Evolutionary conservation across 2,797 vertebrate species (phyloP).

Genomic region (Megaceryle alcyon): DNA sequence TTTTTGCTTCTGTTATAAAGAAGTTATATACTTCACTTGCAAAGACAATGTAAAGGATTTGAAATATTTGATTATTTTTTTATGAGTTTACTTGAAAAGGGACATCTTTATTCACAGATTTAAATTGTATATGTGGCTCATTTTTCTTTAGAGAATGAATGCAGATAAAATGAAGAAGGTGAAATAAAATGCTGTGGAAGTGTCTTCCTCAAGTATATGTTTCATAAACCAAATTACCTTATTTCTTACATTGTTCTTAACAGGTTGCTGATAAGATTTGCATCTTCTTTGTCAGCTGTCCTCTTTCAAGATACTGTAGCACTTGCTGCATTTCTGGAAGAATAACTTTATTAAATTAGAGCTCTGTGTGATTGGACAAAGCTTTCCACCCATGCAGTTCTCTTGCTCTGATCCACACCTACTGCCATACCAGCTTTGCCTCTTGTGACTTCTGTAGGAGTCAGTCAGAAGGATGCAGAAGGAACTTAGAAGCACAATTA

Average conservation of each 20-base stretch:
- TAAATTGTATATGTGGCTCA: not conserved
- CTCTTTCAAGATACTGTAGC: conserved; percentile 9
- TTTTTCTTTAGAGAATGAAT: not conserved
- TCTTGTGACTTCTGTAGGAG: conserved; percentile 6
- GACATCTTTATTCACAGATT: not conserved
- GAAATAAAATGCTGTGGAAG: not conserved
- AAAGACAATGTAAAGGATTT: not conserved
- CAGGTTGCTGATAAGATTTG: not conserved
- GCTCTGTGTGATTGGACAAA: conserved; percentile 22
- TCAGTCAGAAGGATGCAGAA: conserved; percentile 26
- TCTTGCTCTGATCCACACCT: conserved; percentile 37
- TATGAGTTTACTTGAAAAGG: not conserved
- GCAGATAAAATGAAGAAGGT: not conserved
- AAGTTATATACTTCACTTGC: not conserved
- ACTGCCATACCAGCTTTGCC: conserved; percentile 27
- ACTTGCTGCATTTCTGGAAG: conserved; percentile 57
- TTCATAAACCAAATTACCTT: not conserved
- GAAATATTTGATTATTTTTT: not conserved
- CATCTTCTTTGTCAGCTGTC: conserved; percentile 35
- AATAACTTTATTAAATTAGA: conserved; percentile 33
- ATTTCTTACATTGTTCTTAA: conserved; percentile 4
- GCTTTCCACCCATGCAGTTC: conserved; percentile 17
- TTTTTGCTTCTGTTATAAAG: not conserved
- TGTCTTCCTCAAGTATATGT: not conserved
- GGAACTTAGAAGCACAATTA: not conserved